Conservation (phyloP, 1,140 invertebrate species). For the Bicyclus anynana region DNA sequence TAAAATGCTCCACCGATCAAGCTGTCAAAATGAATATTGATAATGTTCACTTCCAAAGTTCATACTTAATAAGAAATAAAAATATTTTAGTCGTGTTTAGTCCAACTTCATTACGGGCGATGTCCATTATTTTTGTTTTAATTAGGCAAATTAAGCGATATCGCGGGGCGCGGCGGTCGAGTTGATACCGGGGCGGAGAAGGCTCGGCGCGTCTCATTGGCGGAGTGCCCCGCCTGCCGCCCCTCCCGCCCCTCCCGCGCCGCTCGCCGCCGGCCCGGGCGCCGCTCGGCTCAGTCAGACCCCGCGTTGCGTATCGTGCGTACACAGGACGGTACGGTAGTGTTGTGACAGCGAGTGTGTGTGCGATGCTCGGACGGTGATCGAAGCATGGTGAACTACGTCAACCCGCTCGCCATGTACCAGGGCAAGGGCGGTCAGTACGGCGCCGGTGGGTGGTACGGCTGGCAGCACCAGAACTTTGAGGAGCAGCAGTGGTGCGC, state of each 20-base stretch:
- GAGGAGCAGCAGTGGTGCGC: conserved; percentile 76
- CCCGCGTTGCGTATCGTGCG: conserved; percentile 37
- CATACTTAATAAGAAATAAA: conserved; percentile 15
- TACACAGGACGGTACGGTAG: conserved; percentile 31
- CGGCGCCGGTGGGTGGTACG: conserved; percentile 68
- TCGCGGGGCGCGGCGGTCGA: conserved; percentile 37
- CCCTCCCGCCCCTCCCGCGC: conserved; percentile 25
- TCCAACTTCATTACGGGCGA: conserved; percentile 50
- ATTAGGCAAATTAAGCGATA: conserved; percentile 72
- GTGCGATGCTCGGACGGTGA: conserved; percentile 69
- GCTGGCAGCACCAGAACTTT: conserved; percentile 77
- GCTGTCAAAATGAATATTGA: background rate
- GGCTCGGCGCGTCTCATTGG: conserved; percentile 28
- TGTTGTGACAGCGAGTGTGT: conserved; percentile 65
- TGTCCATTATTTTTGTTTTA: conserved; percentile 73
- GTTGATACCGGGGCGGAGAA: conserved; percentile 26
- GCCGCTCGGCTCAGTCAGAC: conserved; percentile 46
- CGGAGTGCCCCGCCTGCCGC: conserved; percentile 5
- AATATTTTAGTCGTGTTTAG: conserved; percentile 31
- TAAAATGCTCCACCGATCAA: no score
- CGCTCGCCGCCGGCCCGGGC: conserved; percentile 24
- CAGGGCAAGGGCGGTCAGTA: conserved; percentile 77
- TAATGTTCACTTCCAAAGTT: background rate
- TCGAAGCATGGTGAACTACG: conserved; percentile 79
- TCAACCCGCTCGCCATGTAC: conserved; percentile 79